Evolutionary conservation across 1,140 invertebrate species (phyloP), one percentile per base, ranked within the genome.

Genomic region (Agrilus planipennis): DNA sequence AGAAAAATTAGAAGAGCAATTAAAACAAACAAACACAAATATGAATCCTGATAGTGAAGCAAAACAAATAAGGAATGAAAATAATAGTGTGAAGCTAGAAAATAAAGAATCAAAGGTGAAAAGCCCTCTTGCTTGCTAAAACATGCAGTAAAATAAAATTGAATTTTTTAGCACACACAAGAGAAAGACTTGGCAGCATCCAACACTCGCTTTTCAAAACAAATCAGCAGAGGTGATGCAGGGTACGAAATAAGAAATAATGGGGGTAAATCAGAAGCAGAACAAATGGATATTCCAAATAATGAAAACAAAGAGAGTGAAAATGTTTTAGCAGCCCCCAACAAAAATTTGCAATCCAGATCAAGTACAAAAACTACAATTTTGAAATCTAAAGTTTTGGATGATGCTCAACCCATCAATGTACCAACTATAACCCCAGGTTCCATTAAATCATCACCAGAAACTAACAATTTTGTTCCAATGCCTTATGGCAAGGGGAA

Each of bases 371-470:
- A 19, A 6, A 12, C 11, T 38, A 29, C 31, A n/a, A 34, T 23
- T 34, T 42, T 32, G 9, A 46, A 44, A 42, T 27, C 39, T 21
- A 40, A 22, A n/a, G 9, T 42, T 34, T 42, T 56, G 22, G 49
- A 50, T 34, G 46, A 39, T 3, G 55, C 41, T 2, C 38, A 25
- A 31, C 54, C 57, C 0, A 21, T 57, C 10, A 21, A 39, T 16
- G n/a, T 43, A 6, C 55, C 57, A 5, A 55, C 47, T 2, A 41
- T 52, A n/a, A 56, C 57, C 22, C 51, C 55, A 22, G 39, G 30
- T 19, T 21, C 11, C 11, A 32, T 34, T 38, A 39, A 46, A 31
- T 27, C 27, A 16, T 31, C 34, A 3, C 7, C 39, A 35, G 28
- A 12, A 5, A 39, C 9, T 34, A 19, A 30, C 12, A 25, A 31